Percentiles rank a stretch among this genome's conserved stretches.
Evolutionary conservation across 2,888 invertebrate genomes (phyloP).

Genomic region (Acanthosepion pharaonis): DNA sequence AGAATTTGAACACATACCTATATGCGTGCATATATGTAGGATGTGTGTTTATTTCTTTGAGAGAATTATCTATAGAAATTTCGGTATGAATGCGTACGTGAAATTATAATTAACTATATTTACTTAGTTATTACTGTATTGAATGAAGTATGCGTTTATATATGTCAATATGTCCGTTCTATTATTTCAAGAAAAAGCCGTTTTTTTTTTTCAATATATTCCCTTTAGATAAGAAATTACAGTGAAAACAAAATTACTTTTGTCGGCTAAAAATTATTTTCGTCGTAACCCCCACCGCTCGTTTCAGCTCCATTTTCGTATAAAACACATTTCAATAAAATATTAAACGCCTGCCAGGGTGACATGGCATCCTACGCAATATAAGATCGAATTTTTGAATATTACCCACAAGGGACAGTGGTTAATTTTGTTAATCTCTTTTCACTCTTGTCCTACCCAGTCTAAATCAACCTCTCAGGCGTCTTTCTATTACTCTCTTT

Average conservation of each 20-base stretch:
- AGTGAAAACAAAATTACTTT: neutral
- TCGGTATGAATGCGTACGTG: neutral
- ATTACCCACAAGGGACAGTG: neutral
- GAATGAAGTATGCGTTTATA: neutral
- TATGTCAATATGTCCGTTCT: no score
- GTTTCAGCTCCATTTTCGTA: neutral
- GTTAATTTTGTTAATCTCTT: slow-evolving; percentile 1
- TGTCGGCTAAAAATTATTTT: neutral
- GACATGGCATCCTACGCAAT: neutral
- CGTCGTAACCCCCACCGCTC: neutral
- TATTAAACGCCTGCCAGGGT: slow-evolving; percentile 33
- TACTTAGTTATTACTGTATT: neutral
- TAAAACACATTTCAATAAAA: slow-evolving; percentile 33
- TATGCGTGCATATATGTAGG: neutral
- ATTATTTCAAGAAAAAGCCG: no score
- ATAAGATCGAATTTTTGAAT: neutral
- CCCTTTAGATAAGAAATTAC: slow-evolving; percentile 6
- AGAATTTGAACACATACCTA: neutral
- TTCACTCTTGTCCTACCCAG: neutral
- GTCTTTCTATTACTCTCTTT: neutral
- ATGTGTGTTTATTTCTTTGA: neutral
- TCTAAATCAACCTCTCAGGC: neutral
- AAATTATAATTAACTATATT: neutral
- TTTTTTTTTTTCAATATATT: neutral
- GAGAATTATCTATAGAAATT: neutral